Evolutionary conservation across 2,113 vertebrate species (phyloP), one percentile per base, ranked within the genome.

Genomic region (Herpetotheres cachinnans): DNA sequence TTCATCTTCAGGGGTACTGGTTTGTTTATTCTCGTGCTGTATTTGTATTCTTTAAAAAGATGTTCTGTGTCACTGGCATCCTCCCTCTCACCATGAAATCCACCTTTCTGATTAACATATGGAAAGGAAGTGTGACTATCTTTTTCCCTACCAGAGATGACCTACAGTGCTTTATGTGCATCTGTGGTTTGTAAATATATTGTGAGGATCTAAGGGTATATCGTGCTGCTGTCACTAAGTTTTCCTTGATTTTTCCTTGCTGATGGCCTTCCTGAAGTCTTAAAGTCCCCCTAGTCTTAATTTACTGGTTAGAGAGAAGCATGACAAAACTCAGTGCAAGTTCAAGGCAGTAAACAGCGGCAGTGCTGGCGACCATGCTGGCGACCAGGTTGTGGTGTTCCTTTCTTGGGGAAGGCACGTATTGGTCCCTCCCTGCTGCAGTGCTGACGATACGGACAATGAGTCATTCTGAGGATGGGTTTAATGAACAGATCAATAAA

Each of bases 381-480:
- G n/a, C 65, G 65, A 54, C 15, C 3, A 44, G 46, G 88, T 55
- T 15, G 29, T 0, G 20, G 13, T 0, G 2, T n/a, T 40, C 47
- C 66, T 71, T 58, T 86, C 27, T 34, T n/a, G 11, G 2, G 1
- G n/a, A 50, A 82, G 26, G 40, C 1, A 0, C 22, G 9, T 55
- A 38, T 90, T 0, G 0, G 40, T 47, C 56, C 86, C 30, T 84
- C 25, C 15, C 17, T 87, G 2, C 47, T 63, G 36, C 12, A 6
- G 55, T 14, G 25, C 22, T 58, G 77, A 34, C 10, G 5, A 3
- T 59, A 72, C 47, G 40, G 40, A n/a, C 1, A 1, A 30, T 44
- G 34, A 65, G 21, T 40, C 38, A 15, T 67, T 50, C 38, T 82
- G 65, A 74, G 36, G 34, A 49, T 42, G 25, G 8, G 16, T 79